Evolutionary conservation across 1,140 invertebrate species (phyloP).

Genomic region (Ruditapes philippinarum): DNA sequence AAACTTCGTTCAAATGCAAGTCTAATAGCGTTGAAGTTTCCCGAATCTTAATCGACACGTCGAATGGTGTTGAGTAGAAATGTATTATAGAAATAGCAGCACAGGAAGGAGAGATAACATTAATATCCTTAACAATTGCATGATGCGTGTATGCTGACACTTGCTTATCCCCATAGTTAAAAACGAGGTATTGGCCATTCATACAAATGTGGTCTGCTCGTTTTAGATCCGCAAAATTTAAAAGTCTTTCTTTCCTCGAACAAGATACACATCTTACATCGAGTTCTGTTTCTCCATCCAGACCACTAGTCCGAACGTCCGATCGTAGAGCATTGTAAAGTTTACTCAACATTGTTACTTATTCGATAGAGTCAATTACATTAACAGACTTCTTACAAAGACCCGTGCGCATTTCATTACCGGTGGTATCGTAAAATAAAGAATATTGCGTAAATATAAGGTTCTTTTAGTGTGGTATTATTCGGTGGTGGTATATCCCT

Average conservation of each 20-base stretch:
- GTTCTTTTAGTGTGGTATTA: too few species aligned
- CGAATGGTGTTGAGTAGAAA: slow-evolving; percentile 19
- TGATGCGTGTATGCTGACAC: slow-evolving; percentile 6
- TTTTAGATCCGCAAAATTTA: background rate
- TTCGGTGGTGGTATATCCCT: too few species aligned
- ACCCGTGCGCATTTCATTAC: too few species aligned
- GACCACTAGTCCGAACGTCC: background rate
- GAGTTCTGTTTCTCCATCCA: slow-evolving; percentile 4
- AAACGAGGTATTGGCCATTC: background rate
- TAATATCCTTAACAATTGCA: background rate
- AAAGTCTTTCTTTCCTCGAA: background rate
- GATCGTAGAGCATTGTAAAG: background rate
- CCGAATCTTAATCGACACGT: background rate
- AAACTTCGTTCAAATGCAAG: slow-evolving; percentile 13
- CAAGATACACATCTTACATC: background rate
- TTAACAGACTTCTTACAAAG: too few species aligned
- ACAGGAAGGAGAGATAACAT: background rate
- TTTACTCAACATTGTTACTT: background rate
- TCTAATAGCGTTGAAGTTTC: background rate
- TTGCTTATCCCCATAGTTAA: background rate
- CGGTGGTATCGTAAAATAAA: too few species aligned
- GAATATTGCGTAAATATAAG: too few species aligned
- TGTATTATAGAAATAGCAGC: slow-evolving; percentile 7
- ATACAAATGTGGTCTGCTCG: slow-evolving; percentile 9
- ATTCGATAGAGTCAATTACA: too few species aligned